Evolutionary conservation across 2,888 invertebrate species (phyloP), one percentile per base, ranked within the genome.

Genomic region (Agriotes lineatus): DNA sequence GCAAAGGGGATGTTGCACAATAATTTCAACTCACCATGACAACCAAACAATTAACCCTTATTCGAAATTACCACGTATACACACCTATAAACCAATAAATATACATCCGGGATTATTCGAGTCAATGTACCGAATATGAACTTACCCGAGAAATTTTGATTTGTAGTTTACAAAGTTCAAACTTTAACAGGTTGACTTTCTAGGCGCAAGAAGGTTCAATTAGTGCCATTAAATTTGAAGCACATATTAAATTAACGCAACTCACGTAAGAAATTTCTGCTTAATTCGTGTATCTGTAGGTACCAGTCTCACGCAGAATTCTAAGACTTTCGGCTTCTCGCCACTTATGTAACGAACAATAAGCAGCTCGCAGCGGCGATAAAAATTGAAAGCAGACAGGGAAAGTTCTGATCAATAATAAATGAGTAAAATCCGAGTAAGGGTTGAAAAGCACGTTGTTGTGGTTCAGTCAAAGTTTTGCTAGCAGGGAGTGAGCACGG

Each of bases 371-470:
- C 12, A 18, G 19, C 18, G 54, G 48, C 62, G 68, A 74, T 74
- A 78, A 77, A 77, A 75, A 75, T 76, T 74, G 73, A 78, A 78
- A 76, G 73, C 72, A 78, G 76, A 75, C 76, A 78, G 81, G 76
- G 82, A 82, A 82, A 82, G 80, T 82, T 79, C 76, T 78, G 80
- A 83, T 84, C 84, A 78, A 84, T 84, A 83, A 79, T 79, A 81
- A 83, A 82, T 83, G 81, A 82, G 81, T 81, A 73, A 76, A 78
- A 73, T 74, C 72, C 76, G 79, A 79, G 78, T 72, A 73, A 74
- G 73, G 75, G 74, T 73, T 71, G 72, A 74, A 73, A 77, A 76
- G 72, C 79, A 77, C 78, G 79, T 79, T 64, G 64, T 70, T 66
- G 64, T 67, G 66, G 72, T 72, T 81, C 80, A 82, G 82, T 82